Conservation (phyloP, 2,797 vertebrate genomes). For the Gymnothorax javanicus region DNA sequence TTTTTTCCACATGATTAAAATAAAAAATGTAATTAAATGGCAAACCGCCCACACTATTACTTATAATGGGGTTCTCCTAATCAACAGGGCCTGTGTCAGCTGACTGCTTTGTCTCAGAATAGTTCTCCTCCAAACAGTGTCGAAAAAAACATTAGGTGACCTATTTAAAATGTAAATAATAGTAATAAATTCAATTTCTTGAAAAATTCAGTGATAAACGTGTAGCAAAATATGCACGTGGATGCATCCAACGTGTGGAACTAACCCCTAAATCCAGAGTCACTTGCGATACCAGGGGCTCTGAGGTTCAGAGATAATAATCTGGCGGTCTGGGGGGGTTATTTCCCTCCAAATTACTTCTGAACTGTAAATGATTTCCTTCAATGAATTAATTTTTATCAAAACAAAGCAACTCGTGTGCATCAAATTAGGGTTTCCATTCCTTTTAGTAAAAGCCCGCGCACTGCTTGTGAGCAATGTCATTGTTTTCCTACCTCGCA, state of each 20-base stretch:
- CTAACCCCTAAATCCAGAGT: no score
- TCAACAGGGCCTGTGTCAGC: not conserved
- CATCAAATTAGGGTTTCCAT: not conserved
- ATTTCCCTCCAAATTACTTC: not conserved
- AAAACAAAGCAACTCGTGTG: not conserved
- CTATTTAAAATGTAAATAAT: no score
- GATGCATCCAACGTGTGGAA: no score
- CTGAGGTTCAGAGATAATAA: not conserved
- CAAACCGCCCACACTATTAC: not conserved
- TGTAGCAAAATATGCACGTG: no score
- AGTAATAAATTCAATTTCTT: no score
- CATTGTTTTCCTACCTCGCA: not conserved
- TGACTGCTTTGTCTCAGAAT: not conserved
- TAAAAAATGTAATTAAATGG: slow-evolving; percentile 22
- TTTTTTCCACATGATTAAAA: slow-evolving; percentile 19
- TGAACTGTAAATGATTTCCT: not conserved
- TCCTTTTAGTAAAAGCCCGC: not conserved
- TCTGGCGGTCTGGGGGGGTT: not conserved
- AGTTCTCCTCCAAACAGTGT: not conserved
- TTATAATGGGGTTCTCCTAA: not conserved
- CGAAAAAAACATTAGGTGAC: no score
- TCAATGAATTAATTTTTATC: not conserved
- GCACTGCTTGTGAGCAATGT: not conserved
- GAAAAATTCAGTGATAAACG: no score
- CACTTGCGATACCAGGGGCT: not conserved